phyloP scores from a whole-genome alignment of 1,140 invertebrate genomes.

The Dinothrombium tinctorium region DNA sequence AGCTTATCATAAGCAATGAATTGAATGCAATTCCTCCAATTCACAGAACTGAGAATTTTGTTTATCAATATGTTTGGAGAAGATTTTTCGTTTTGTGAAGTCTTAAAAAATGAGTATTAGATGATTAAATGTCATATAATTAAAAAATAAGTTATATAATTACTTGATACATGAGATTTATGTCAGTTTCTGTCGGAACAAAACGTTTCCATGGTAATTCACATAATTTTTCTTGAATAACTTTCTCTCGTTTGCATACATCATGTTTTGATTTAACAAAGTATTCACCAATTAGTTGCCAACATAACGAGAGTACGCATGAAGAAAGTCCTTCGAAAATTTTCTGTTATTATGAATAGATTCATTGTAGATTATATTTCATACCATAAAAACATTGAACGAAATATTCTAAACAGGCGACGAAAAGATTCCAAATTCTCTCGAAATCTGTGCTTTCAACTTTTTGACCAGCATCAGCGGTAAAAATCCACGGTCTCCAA shows the following conservation, averaged over 20 bases:
- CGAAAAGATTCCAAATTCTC: not conserved
- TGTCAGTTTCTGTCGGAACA: not conserved
- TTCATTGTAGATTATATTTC: no score
- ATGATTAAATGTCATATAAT: no score
- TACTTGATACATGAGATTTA: not conserved
- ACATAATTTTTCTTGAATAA: not conserved
- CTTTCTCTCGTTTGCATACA: not conserved
- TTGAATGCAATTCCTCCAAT: not conserved
- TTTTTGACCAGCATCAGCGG: not conserved
- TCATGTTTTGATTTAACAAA: not conserved
- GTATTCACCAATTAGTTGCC: not conserved
- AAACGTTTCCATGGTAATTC: not conserved
- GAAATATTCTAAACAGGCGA: not conserved
- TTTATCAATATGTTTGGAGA: not conserved
- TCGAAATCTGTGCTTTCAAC: not conserved
- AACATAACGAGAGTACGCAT: not conserved
- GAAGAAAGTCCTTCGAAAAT: not conserved
- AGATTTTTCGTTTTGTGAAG: not conserved
- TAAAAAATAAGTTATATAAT: no score
- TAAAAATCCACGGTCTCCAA: constrained; percentile 1
- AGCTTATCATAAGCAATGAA: not conserved
- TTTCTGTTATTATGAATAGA: no score
- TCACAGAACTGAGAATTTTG: not conserved
- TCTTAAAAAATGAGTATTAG: no score
- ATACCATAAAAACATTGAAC: no score